Percentiles rank a stretch among this genome's conserved stretches.
Conservation (phyloP, 1,140 invertebrate species). For the Triops longicaudatus region DNA sequence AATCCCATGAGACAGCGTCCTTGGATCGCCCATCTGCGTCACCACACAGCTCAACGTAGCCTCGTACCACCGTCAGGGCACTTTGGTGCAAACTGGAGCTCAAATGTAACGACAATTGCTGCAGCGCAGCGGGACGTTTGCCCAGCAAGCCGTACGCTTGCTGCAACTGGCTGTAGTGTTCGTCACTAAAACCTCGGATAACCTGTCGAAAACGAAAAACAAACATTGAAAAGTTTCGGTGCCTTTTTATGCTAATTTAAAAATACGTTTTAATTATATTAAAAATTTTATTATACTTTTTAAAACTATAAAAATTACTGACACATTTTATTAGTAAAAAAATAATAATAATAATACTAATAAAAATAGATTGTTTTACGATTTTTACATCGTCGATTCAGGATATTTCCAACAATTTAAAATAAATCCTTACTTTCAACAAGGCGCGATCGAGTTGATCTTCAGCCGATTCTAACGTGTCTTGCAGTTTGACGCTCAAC, state of each 20-base stretch:
- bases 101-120: slow-evolving; percentile 91
- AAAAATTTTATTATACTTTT: too few relatives aligned
- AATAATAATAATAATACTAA: slow-evolving; percentile 20
- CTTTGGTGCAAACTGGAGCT: slow-evolving; percentile 85
- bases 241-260: too few relatives aligned
- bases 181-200: slow-evolving; percentile 60
- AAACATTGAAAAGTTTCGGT: too few relatives aligned
- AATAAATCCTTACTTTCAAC: slow-evolving; percentile 50
- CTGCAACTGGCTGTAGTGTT: slow-evolving; percentile 67
- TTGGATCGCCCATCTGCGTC: slow-evolving; percentile 58
- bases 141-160: slow-evolving; percentile 74
- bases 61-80: slow-evolving; percentile 65
- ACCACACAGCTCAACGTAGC: slow-evolving; percentile 55
- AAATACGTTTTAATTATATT: too few relatives aligned
- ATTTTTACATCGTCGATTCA: too few relatives aligned
- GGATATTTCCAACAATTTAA: too few relatives aligned
- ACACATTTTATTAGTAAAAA: slow-evolving; percentile 16
- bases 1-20: slow-evolving; percentile 60
- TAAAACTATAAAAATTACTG: too few relatives aligned
- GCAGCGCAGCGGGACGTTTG: slow-evolving; percentile 82
- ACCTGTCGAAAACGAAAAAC: slow-evolving; percentile 46
- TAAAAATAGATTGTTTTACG: background rate
- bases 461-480: slow-evolving; percentile 83
- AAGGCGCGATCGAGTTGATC: slow-evolving; percentile 81
- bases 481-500: slow-evolving; percentile 75